Evolutionary conservation across 2,797 vertebrate genomes (phyloP).

Genomic region (Tangara arthus): DNA sequence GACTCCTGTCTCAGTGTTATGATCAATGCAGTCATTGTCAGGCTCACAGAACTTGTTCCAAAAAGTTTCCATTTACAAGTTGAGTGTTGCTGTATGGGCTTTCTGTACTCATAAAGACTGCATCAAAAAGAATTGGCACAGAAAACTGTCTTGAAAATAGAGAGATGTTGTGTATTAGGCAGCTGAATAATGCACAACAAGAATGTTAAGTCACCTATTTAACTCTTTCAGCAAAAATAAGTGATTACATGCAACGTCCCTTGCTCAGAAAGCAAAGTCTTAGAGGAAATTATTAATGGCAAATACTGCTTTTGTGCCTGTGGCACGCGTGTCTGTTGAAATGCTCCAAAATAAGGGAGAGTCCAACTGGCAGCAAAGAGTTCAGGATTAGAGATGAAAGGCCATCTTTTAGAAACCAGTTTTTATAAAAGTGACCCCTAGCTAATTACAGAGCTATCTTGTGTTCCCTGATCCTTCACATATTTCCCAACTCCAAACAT

Average conservation of each 20-base stretch:
- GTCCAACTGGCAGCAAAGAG: not conserved
- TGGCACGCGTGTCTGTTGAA: not conserved
- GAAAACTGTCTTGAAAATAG: slow-evolving; percentile 45
- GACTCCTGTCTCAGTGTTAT: slow-evolving; percentile 26
- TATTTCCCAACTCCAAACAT: not conserved
- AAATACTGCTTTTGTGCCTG: not conserved
- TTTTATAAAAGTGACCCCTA: not conserved
- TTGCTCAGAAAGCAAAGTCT: not conserved
- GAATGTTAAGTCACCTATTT: slow-evolving; percentile 20
- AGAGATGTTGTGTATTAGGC: slow-evolving; percentile 50
- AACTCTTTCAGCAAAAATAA: slow-evolving; percentile 2
- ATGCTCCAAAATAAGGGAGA: not conserved
- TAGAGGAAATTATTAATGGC: not conserved
- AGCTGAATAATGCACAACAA: slow-evolving; percentile 9
- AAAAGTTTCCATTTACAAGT: slow-evolving; percentile 69
- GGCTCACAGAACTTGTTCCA: slow-evolving; percentile 58
- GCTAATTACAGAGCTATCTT: not conserved
- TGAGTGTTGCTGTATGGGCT: slow-evolving; percentile 62
- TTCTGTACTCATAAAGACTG: slow-evolving; percentile 52
- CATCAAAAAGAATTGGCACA: slow-evolving; percentile 51
- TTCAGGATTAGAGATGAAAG: not conserved
- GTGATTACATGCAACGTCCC: not conserved
- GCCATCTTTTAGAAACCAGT: not conserved
- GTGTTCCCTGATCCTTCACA: not conserved
- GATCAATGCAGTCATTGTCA: slow-evolving; percentile 69